phyloP scores from a whole-genome alignment of 2,797 vertebrate genomes.

The Gymnoscopelus braueri region DNA sequence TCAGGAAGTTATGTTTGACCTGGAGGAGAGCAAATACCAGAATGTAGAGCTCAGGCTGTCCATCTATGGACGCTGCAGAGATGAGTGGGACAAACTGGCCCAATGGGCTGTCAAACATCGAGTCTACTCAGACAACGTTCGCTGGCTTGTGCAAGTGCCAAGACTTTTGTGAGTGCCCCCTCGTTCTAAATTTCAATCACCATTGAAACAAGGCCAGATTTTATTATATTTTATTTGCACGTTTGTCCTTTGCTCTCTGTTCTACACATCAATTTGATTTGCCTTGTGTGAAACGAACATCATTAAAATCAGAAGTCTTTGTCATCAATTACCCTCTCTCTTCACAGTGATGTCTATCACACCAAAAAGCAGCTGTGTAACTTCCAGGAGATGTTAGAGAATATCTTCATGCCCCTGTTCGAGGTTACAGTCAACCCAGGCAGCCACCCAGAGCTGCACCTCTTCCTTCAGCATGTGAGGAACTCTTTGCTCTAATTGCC shows the following conservation, averaged over 20 bases:
- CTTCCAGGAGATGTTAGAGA: conserved; percentile 90
- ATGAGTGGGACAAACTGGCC: conserved; percentile 88
- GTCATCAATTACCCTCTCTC: background rate
- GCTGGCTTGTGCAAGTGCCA: conserved; percentile 91
- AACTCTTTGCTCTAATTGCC: background rate
- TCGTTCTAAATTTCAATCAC: background rate
- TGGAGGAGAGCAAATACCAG: conserved; percentile 92
- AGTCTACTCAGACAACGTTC: conserved; percentile 89
- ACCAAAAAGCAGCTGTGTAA: conserved; percentile 87
- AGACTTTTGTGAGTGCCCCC: conserved; percentile 86
- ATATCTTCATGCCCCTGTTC: conserved; percentile 89
- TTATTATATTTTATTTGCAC: background rate
- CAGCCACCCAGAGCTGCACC: conserved; percentile 85
- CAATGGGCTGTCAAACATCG: conserved; percentile 88
- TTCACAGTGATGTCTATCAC: conserved; percentile 84
- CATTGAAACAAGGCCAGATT: background rate
- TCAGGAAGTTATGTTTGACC: conserved; percentile 87
- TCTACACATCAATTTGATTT: no score
- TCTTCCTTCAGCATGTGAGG: conserved; percentile 91
- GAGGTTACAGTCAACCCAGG: conserved; percentile 87
- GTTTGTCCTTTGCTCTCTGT: no score
- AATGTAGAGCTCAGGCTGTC: conserved; percentile 89
- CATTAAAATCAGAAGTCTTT: background rate
- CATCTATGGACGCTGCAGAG: conserved; percentile 86
- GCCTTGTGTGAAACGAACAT: no score